Evolutionary conservation across 2,888 invertebrate species (phyloP).

Genomic region (Deilephila porcellus): DNA sequence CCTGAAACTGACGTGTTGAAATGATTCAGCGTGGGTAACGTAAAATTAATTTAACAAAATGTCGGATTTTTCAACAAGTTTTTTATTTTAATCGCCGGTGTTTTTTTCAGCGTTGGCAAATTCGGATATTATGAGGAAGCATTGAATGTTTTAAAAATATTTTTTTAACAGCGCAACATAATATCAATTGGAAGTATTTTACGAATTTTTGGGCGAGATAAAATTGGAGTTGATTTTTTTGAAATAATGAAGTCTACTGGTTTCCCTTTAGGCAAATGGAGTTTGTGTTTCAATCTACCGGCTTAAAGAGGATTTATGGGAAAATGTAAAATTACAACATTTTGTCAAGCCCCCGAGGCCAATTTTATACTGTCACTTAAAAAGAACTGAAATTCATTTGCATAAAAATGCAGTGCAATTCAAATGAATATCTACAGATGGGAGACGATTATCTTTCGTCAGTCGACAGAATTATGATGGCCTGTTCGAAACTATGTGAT

Average conservation of each 20-base stretch:
- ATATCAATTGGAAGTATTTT: no score
- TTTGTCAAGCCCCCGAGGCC: no score
- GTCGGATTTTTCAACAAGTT: constrained; percentile 19
- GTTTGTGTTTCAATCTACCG: background rate
- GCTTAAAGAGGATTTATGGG: background rate
- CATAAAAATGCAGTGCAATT: no score
- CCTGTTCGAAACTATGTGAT: no score
- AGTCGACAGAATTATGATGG: no score
- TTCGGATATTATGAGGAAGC: constrained; percentile 1
- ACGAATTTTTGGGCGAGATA: background rate
- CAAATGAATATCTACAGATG: no score
- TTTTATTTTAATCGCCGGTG: constrained; percentile 10
- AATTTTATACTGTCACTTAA: no score
- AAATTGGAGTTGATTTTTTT: background rate
- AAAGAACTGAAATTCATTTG: no score
- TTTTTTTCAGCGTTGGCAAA: background rate
- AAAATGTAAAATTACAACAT: no score
- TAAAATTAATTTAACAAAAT: constrained; percentile 26
- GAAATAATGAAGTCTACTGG: background rate
- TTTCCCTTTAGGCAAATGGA: background rate
- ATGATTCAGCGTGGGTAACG: constrained; percentile 22
- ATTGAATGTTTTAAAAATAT: background rate
- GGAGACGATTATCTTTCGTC: no score
- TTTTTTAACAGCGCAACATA: background rate
- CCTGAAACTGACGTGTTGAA: constrained; percentile 24